Percentiles rank a stretch among this genome's conserved stretches.
Conservation (phyloP, 1,140 invertebrate species). For the Drosophila bocki region DNA sequence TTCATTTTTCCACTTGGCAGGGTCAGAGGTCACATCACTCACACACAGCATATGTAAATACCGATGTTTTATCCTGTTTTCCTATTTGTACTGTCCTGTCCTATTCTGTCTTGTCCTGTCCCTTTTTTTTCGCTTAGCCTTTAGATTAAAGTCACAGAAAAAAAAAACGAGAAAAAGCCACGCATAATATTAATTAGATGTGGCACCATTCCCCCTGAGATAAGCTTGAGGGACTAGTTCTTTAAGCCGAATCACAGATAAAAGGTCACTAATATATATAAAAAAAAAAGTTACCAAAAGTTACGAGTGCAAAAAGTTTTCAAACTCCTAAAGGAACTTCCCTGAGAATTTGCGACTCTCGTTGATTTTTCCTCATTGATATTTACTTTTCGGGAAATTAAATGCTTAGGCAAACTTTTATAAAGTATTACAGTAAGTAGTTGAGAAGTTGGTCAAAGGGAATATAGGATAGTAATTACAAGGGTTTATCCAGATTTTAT, state of each 20-base stretch:
- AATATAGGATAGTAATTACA: background rate
- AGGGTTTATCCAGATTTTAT: background rate
- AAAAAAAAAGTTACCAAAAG: constrained; percentile 17
- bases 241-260: constrained; percentile 8
- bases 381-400: constrained; percentile 8
- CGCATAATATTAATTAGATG: constrained; percentile 41
- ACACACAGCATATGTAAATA: constrained; percentile 40
- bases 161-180: background rate
- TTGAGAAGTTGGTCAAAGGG: constrained; percentile 2
- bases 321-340: background rate
- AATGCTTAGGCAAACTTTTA: constrained; percentile 2
- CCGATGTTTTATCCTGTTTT: constrained; percentile 33
- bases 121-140: constrained; percentile 26
- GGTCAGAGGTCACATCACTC: constrained; percentile 43
- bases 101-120: constrained; percentile 12
- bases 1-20: constrained; percentile 48
- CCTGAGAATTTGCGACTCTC: constrained; percentile 1
- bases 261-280: constrained; percentile 22
- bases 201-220: constrained; percentile 1
- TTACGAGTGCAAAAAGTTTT: constrained; percentile 24
- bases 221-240: background rate
- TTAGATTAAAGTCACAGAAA: constrained; percentile 16
- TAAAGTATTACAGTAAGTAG: background rate
- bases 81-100: constrained; percentile 26
- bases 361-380: constrained; percentile 14